Evolutionary conservation across 2,113 vertebrate genomes (phyloP), one percentile per base, ranked within the genome.

Genomic region (Heterochromis multidens): DNA sequence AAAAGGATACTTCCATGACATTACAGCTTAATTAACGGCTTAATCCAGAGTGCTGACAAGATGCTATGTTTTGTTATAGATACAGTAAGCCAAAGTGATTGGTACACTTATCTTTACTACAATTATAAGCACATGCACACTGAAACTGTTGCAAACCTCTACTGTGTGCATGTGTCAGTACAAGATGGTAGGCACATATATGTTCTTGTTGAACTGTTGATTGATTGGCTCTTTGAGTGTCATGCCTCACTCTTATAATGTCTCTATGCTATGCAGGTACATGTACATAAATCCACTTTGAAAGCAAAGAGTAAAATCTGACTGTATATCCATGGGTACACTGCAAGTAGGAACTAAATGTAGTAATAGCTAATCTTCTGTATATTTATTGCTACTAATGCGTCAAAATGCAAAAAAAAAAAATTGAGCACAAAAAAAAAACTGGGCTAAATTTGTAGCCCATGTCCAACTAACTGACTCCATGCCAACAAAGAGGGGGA

Each of bases 351-450:
- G 40, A 29, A 72, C 40, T 72, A n/a, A n/a, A n/a, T n/a, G n/a
- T n/a, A 29, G 23, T 27, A 72, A 49, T 6, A 49, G 65, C 16
- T 72, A 5, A 72, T 49, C 0, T 27, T 14, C 27, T 23, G 27
- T 46, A 17, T 25, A 67, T 25, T 43, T n/a, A 67, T 70, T 70
- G 23, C 9, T 70, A 27, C 9, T 19, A 70, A 46, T 2, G 2
- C 49, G 5, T 17, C 65, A 72, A 17, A 9, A 19, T 49, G 19
- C 29, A 72, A 49, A 25, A 49, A 27, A 72, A n/a, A 49, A 17
- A 2, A 8, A 37, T 2, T 13, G 12, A 1, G 1, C 2, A 46
- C 14, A 2, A 16, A 14, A 10, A 35, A 5, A 3, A 14, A 23
- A 4, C 4, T 6, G 46, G 46, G 46, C 5, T 16, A 17, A 49